Base-by-base conservation (phyloP, 1,140 invertebrate species). In the Musca vetustissima region DNA sequence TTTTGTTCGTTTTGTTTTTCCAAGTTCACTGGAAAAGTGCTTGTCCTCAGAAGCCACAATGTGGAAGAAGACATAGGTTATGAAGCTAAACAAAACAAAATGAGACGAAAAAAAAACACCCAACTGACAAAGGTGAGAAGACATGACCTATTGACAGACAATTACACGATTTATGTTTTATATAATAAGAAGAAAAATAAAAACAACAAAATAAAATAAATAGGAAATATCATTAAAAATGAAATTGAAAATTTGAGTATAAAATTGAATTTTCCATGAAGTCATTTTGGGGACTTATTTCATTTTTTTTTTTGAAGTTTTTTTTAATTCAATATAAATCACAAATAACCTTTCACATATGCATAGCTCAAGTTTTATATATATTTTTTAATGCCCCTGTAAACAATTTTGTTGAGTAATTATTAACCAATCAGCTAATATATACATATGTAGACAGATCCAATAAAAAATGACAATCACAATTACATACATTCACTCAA, bases 81-180 rank as follows among this genome's bases (percentile, higher is more conserved):
- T 59, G 25, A 59, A 59, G 28, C 28, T 59, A 17, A 32, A 55
- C 53, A 24, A 0, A 21, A 55, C n/a, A n/a, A 55, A 55, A 49
- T 1, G 13, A 22, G 21, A 49, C 15, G 17, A 22, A 52, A 52
- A 4, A 21, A 1, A 52, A 59, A 17, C 55, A 17, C 4, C 7
- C 17, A 61, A 61, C 19, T 61, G 57, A 61, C 36, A 61, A 61
- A 61, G 57, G 57, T 32, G 47, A 47, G 55, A 65, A 64, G 66
- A 48, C 57, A 66, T 68, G 68, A 69, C 70, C 70, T 67, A 73
- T 76, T 76, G 73, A 76, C 73, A 74, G 76, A 69, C 64, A 64
- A 70, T 48, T 70, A 71, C 73, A 77, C 73, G 69, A 76, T 67
- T 25, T 49, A 68, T 68, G 32, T 55, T 55, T 53, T 61, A 36